Percentiles rank a stretch among this genome's conserved stretches.
phyloP scores from a whole-genome alignment of 2,888 invertebrate genomes.

The Malacosoma neustria region DNA sequence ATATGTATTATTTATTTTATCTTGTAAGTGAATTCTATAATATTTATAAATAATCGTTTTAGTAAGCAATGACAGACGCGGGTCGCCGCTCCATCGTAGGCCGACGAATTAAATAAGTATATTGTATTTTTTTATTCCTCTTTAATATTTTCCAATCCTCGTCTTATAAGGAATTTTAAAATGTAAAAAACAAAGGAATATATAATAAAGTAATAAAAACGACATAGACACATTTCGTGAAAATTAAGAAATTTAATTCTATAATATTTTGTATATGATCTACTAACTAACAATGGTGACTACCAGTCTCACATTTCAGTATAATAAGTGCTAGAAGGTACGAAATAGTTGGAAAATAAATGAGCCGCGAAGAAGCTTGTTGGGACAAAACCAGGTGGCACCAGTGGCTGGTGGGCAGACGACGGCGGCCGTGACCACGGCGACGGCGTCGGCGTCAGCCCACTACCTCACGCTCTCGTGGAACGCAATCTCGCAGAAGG shows the following conservation, averaged over 20 bases:
- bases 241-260: slow-evolving; percentile 57
- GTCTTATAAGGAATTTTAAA: slow-evolving; percentile 54
- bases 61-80: slow-evolving; percentile 16
- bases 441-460: slow-evolving; percentile 4
- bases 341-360: slow-evolving; percentile 60
- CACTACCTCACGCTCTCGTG: slow-evolving; percentile 1
- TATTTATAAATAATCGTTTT: not conserved
- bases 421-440: slow-evolving; percentile 20
- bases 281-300: slow-evolving; percentile 72
- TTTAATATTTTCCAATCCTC: slow-evolving; percentile 58
- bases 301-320: slow-evolving; percentile 75
- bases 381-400: slow-evolving; percentile 63
- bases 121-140: slow-evolving; percentile 40
- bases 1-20: not conserved
- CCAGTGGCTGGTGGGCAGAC: slow-evolving; percentile 34
- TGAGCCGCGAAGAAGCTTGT: slow-evolving; percentile 52
- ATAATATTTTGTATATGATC: slow-evolving; percentile 58
- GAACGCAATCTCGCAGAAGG: slow-evolving; percentile 9
- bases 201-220: slow-evolving; percentile 51
- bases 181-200: slow-evolving; percentile 46
- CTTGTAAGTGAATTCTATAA: not conserved
- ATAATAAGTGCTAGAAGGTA: slow-evolving; percentile 69
- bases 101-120: slow-evolving; percentile 49
- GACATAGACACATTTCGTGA: slow-evolving; percentile 52
- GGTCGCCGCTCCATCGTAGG: slow-evolving; percentile 41